Evolutionary conservation across 1,140 invertebrate genomes (phyloP).

Genomic region (Micrasema minimum): DNA sequence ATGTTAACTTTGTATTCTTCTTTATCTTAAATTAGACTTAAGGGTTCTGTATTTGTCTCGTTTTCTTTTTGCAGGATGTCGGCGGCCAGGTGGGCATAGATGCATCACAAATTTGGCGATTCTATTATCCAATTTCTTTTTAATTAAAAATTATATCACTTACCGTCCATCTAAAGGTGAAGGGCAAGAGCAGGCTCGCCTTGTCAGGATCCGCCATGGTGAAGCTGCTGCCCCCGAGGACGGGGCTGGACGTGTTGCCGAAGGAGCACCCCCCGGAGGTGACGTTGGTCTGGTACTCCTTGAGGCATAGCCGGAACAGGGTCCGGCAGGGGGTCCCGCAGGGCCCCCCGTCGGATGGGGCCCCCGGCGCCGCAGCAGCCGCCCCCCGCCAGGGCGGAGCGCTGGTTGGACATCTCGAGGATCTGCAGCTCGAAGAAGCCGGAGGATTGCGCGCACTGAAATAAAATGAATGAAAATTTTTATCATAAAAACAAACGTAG

Average conservation of each 20-base stretch:
- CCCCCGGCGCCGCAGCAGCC: slow-evolving; percentile 77
- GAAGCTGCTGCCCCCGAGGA: slow-evolving; percentile 88
- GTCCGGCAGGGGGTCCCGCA: slow-evolving; percentile 77
- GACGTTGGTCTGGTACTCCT: slow-evolving; percentile 90
- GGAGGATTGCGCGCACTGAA: slow-evolving; percentile 77
- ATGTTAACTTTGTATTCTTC: too few relatives aligned
- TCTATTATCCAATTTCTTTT: too few relatives aligned
- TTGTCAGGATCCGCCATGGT: slow-evolving; percentile 81
- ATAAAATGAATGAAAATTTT: slow-evolving; percentile 52
- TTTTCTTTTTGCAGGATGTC: too few relatives aligned
- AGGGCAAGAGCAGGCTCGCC: slow-evolving; percentile 83
- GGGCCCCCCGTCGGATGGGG: slow-evolving; percentile 61
- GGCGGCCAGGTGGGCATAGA: too few relatives aligned
- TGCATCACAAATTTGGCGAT: too few relatives aligned
- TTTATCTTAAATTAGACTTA: too few relatives aligned
- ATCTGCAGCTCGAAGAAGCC: slow-evolving; percentile 93
- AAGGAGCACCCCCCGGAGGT: slow-evolving; percentile 88
- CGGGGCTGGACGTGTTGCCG: slow-evolving; percentile 85
- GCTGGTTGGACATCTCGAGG: slow-evolving; percentile 87
- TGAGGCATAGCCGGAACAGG: slow-evolving; percentile 87
- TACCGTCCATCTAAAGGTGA: slow-evolving; percentile 92
- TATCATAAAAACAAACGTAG: background rate
- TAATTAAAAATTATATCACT: too few relatives aligned
- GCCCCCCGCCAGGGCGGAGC: slow-evolving; percentile 81
- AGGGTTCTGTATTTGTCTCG: too few relatives aligned